Evolutionary conservation across 2,113 vertebrate genomes (phyloP), one percentile per base, ranked within the genome.

Genomic region (Calyptomena viridis): DNA sequence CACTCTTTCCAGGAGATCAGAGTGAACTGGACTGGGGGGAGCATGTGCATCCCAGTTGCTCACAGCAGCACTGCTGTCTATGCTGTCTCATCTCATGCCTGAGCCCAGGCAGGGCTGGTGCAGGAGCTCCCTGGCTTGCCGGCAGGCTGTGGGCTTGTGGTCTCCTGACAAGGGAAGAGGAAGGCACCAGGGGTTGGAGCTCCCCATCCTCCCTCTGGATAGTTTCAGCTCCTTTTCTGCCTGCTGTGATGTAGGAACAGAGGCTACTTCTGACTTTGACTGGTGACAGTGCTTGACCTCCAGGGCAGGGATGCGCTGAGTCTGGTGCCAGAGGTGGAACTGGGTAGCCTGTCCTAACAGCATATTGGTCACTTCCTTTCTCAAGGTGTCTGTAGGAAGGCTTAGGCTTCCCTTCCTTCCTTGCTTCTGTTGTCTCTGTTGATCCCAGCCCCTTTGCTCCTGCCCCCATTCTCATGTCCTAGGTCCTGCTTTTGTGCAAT

Each of bases 401-500:
- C n/a, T 28, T 50, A 71, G 53, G 31, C 35, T 83, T 82, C 28
- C 27, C 37, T 40, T 47, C 59, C 52, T 31, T 28, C 35, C 46
- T 47, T 47, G 33, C 13, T 15, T 49, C 47, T n/a, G 7, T 27
- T 68, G 24, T 81, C 31, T 84, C 37, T 79, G 46, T 76, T 27
- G 23, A 67, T 83, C 75, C 84, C 42, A 63, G 25, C 50, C 63
- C 37, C 22, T 60, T 62, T 89, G 68, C 40, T 74, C 40, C 67
- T 69, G 67, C 56, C 59, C 59, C 16, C 15, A 2, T 82, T 89
- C 63, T 94, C 89, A 63, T 74, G 59, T 95, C 93, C 93, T 79
- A 73, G 85, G 94, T 81, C 90, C 93, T 95, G 91, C 95, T 96
- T 96, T 95, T 87, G 96, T 97, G 97, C 97, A 97, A 98, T 98